A percentile compares a stretch with the other conserved stretches of the same genome.
Evolutionary conservation across 2,797 vertebrate genomes (phyloP).

Genomic region (Mustela erminea): DNA sequence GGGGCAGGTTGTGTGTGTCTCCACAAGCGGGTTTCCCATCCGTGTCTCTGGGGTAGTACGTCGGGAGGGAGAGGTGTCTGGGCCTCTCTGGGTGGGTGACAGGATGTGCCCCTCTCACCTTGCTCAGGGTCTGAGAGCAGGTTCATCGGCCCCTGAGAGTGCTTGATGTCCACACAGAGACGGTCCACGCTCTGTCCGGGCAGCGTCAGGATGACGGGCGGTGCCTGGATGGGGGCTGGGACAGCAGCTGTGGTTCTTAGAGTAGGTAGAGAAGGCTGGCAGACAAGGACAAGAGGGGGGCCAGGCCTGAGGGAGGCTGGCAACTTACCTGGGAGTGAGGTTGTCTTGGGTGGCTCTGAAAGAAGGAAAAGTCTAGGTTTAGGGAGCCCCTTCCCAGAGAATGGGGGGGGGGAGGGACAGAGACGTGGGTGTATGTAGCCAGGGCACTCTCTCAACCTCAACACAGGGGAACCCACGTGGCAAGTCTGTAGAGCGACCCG

Average conservation of each 20-base stretch:
- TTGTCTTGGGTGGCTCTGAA: not conserved
- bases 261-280: not conserved
- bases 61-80: no score
- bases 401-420: accelerated
- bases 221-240: conserved; percentile 78
- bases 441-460: not conserved
- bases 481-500: not conserved
- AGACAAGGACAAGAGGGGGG: not conserved
- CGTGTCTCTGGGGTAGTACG: no score
- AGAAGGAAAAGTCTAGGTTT: not conserved
- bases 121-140: conserved; percentile 91
- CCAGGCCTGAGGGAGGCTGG: not conserved
- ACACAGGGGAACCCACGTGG: not conserved
- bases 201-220: conserved; percentile 90
- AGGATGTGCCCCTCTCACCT: conserved; percentile 86
- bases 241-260: not conserved
- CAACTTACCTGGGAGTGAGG: not conserved
- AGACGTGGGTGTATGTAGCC: accelerated
- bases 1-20: not conserved
- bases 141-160: conserved; percentile 86
- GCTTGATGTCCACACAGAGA: conserved; percentile 92
- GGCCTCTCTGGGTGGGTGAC: not conserved
- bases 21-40: not conserved
- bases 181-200: conserved; percentile 85
- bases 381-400: not conserved